Conservation (phyloP, 2,113 vertebrate species). For the Trachemys scripta region DNA sequence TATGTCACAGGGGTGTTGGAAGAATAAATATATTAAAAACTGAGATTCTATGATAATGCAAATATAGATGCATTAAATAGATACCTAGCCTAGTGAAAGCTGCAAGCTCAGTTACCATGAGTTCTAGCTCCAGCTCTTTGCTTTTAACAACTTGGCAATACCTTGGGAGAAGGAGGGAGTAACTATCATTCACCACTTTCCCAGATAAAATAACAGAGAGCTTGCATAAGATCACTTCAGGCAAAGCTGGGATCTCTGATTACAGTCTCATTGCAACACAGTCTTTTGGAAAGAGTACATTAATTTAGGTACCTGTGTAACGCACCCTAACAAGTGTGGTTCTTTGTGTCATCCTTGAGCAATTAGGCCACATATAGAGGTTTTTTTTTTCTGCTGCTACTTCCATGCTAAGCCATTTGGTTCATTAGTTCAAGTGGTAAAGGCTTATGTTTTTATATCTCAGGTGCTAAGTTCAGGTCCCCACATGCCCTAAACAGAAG, state of each 20-base stretch:
- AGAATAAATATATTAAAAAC: no score
- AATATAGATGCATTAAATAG: no score
- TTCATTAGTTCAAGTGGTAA: not conserved
- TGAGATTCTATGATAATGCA: no score
- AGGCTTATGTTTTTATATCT: constrained; percentile 9
- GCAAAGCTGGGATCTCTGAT: not conserved
- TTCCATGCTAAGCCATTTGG: not conserved
- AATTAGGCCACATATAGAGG: not conserved
- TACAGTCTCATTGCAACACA: not conserved
- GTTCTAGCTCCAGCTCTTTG: not conserved
- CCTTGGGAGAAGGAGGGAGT: not conserved
- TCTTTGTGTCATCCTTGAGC: not conserved
- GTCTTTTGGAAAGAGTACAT: not conserved
- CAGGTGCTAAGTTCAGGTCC: no score
- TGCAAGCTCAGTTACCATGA: not conserved
- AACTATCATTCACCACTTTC: not conserved
- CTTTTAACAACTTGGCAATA: not conserved
- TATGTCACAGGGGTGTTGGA: no score
- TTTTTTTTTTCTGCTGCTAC: not conserved
- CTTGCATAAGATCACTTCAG: not conserved
- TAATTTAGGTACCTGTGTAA: constrained; percentile 52
- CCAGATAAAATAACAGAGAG: not conserved
- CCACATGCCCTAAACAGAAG: not conserved
- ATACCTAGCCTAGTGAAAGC: not conserved
- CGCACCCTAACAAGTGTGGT: constrained; percentile 40